phyloP scores from a whole-genome alignment of 1,140 invertebrate genomes.

The Zaprionus ornatus region DNA sequence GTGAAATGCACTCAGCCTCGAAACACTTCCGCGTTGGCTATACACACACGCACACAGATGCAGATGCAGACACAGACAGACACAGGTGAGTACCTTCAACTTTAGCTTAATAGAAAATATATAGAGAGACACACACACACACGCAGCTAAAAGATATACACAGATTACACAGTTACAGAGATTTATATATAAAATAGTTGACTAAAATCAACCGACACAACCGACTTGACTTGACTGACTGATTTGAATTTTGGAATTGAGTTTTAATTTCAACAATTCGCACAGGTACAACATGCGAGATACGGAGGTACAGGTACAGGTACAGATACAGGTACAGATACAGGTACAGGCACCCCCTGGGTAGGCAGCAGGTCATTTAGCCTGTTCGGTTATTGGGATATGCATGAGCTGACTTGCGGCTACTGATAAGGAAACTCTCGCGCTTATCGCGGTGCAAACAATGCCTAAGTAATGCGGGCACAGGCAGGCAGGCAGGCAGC shows the following conservation, averaged over 20 bases:
- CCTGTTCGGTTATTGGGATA: background rate
- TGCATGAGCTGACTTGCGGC: background rate
- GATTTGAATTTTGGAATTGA: background rate
- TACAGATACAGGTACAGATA: background rate
- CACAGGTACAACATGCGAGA: background rate
- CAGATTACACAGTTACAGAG: background rate
- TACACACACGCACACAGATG: background rate
- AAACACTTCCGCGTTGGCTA: slow-evolving; percentile 47
- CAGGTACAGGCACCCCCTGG: background rate
- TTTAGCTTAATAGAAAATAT: background rate
- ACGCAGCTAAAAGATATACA: background rate
- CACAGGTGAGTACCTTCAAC: background rate
- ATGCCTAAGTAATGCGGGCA: slow-evolving; percentile 26
- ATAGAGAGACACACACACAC: slow-evolving; percentile 7
- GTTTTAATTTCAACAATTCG: background rate
- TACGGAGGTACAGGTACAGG: background rate
- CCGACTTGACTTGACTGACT: background rate
- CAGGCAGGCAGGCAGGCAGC: no score
- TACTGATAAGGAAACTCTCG: slow-evolving; percentile 9
- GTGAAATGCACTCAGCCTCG: slow-evolving; percentile 45
- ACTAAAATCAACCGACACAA: background rate
- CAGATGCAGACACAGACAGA: background rate
- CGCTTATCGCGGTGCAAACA: slow-evolving; percentile 16
- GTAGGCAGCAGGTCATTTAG: background rate
- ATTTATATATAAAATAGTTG: background rate